Evolutionary conservation across 2,888 invertebrate species (phyloP).

Genomic region (Drosophila limbata): DNA sequence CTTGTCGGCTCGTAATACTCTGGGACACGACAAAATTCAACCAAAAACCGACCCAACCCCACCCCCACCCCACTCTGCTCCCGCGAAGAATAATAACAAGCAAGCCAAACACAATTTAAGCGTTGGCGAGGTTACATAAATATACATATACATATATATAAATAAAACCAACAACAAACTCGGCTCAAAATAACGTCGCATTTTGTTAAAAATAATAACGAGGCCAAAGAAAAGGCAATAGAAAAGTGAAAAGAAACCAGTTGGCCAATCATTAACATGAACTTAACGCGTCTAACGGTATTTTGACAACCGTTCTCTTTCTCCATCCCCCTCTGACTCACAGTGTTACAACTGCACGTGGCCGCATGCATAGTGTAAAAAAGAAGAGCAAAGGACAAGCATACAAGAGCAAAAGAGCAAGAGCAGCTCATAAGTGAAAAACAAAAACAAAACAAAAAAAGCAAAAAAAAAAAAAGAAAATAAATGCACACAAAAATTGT

Average conservation of each 20-base stretch:
- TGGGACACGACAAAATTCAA: conserved; percentile 32
- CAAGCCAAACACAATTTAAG: conserved; percentile 42
- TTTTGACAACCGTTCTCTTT: conserved; percentile 11
- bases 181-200: conserved; percentile 31
- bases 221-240: not conserved
- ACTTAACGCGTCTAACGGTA: conserved; percentile 52
- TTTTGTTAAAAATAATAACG: conserved; percentile 7
- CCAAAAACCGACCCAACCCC: not conserved
- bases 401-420: conserved; percentile 29
- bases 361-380: conserved; percentile 54
- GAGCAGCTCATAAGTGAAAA: conserved; percentile 38
- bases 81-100: conserved; percentile 49
- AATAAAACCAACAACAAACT: conserved; percentile 28
- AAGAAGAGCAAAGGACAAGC: conserved; percentile 38
- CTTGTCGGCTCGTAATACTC: conserved; percentile 76
- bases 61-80: not conserved
- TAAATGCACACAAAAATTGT: conserved; percentile 54
- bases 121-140: conserved; percentile 69
- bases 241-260: conserved; percentile 18
- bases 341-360: conserved; percentile 66
- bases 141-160: conserved; percentile 35
- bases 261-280: conserved; percentile 39
- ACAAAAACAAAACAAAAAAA: conserved; percentile 30
- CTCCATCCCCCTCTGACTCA: conserved; percentile 14
- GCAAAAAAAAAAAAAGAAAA: conserved; percentile 36